Conservation (phyloP, 2,113 vertebrate genomes). For the Labrus mixtus region DNA sequence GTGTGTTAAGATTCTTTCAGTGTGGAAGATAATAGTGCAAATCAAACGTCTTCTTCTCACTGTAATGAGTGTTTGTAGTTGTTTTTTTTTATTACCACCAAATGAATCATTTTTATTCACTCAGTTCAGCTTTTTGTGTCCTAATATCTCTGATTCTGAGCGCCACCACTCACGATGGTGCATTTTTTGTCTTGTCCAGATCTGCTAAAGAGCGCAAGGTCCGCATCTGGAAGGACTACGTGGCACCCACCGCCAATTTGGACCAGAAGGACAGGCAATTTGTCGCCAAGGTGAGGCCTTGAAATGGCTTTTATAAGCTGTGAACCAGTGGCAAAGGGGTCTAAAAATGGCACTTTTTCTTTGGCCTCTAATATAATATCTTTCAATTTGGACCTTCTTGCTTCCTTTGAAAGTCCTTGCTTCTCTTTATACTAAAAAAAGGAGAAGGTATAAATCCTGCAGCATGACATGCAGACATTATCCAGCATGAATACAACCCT, state of each 20-base stretch:
- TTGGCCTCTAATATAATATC: background rate
- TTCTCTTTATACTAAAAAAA: background rate
- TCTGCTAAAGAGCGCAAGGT: conserved; percentile 95
- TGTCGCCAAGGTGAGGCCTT: conserved; percentile 92
- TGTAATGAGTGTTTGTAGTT: conserved; percentile 27
- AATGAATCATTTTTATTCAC: conserved; percentile 9
- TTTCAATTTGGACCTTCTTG: conserved; percentile 9
- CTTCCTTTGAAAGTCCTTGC: background rate
- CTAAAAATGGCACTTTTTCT: background rate
- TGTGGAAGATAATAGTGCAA: background rate
- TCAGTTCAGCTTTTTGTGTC: conserved; percentile 20
- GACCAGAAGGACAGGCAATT: conserved; percentile 99
- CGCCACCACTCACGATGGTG: background rate
- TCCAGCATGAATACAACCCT: conserved; percentile 13
- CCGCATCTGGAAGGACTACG: conserved; percentile 98
- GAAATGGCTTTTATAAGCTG: conserved; percentile 1
- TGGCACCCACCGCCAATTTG: conserved; percentile 95
- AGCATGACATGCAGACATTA: conserved; percentile 22
- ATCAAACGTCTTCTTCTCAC: background rate
- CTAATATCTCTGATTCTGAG: conserved; percentile 7
- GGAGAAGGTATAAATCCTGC: conserved; percentile 9
- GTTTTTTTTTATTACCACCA: background rate
- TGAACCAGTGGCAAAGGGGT: background rate
- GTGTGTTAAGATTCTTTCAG: no score
- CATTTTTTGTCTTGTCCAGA: conserved; percentile 74